These are phyloP conservation scores for Siniperca obscura DNA, from an alignment of 2,797 vertebrate genomes.

Conservation along the genomic window DNA sequence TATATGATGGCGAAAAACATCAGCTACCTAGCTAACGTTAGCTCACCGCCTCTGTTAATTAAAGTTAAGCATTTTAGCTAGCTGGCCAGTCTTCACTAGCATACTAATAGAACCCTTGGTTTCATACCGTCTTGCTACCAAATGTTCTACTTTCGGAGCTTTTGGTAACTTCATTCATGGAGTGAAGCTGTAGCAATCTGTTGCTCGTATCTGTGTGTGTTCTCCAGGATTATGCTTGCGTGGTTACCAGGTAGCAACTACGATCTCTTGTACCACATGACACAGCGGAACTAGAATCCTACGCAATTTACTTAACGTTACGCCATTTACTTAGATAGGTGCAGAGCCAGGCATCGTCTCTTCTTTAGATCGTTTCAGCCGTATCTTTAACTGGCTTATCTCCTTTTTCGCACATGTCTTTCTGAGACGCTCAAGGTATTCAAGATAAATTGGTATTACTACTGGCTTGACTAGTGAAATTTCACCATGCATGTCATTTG, in stretches of 20 bases:
- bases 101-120: neutral
- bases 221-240: slow-evolving; percentile 56
- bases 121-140: slow-evolving; percentile 42
- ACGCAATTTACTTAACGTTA: slow-evolving; percentile 29
- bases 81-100: neutral
- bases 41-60: neutral
- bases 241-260: slow-evolving; percentile 71
- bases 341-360: too few relatives aligned
- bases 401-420: neutral
- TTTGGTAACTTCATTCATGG: slow-evolving; percentile 26
- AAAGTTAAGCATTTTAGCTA: neutral
- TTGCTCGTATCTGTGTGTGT: neutral
- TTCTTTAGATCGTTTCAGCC: neutral
- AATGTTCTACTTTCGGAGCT: neutral
- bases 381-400: neutral
- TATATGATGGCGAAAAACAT: neutral
- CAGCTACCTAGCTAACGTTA: slow-evolving; percentile 48
- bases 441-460: neutral
- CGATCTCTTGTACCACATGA: slow-evolving; percentile 30
- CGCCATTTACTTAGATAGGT: slow-evolving; percentile 1
- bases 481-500: neutral
- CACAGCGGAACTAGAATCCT: neutral
- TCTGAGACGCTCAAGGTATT: neutral
- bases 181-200: slow-evolving; percentile 2
- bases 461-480: neutral